A percentile compares a stretch with the other conserved stretches of the same genome.
Evolutionary conservation across 2,797 vertebrate species (phyloP).

Genomic region (Syngnathus rostellatus): DNA sequence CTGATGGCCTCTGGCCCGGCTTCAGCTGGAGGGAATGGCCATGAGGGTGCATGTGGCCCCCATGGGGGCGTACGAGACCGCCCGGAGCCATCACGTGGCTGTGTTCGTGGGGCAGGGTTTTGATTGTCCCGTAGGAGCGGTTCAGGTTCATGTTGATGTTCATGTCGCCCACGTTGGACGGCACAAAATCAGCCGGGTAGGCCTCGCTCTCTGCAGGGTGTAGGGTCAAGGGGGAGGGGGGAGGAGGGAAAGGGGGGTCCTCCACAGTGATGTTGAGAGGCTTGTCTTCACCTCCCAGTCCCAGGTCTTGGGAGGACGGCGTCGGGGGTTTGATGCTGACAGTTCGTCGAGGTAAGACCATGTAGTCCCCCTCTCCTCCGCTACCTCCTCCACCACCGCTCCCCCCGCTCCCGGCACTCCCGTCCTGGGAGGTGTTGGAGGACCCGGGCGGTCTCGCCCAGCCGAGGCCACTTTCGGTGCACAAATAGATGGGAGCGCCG

Average conservation of each 20-base stretch:
- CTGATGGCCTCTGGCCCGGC: conserved; percentile 77
- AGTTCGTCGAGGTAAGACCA: conserved; percentile 91
- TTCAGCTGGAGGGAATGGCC: conserved; percentile 90
- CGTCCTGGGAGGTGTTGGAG: conserved; percentile 61
- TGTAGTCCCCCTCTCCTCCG: conserved; percentile 87
- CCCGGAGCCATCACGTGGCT: conserved; percentile 58
- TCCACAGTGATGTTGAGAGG: conserved; percentile 74
- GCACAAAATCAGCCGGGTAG: conserved; percentile 81
- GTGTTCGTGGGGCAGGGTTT: conserved; percentile 79
- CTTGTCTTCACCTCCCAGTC: conserved; percentile 75
- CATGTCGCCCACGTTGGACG: conserved; percentile 78
- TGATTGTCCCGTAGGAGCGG: conserved; percentile 89
- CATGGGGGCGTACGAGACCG: conserved; percentile 61
- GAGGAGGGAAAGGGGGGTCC: conserved; percentile 78
- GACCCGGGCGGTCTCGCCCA: conserved; percentile 80
- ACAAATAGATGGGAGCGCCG: conserved; percentile 83
- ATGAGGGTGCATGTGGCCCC: conserved; percentile 64
- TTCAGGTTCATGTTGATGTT: conserved; percentile 79
- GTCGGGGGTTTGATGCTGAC: conserved; percentile 83
- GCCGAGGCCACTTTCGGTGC: conserved; percentile 85
- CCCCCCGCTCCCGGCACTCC: conserved; percentile 59
- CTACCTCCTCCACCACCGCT: conserved; percentile 67
- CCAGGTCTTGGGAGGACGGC: conserved; percentile 55
- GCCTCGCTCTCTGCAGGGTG: conserved; percentile 78
- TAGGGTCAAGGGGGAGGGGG: conserved; percentile 70